Evolutionary conservation across 2,888 invertebrate genomes (phyloP), one percentile per base, ranked within the genome.

Genomic region (Hydriomena furcata): DNA sequence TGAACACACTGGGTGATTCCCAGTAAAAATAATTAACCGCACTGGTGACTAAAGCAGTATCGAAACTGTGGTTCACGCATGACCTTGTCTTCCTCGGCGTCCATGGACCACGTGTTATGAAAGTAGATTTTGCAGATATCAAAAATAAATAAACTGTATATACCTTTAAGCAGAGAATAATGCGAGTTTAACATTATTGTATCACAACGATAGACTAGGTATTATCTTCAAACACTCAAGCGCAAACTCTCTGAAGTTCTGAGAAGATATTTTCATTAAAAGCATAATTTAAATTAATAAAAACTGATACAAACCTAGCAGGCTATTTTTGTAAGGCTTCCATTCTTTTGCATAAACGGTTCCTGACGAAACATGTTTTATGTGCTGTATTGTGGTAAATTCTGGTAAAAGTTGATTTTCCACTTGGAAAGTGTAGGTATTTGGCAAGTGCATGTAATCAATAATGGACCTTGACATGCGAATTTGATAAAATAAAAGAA

Each of bases 391-490:
- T n/a, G n/a, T n/a, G n/a, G n/a, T 67, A 68, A 68, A 83, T 81
- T 83, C 82, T 81, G 73, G 85, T 88, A 87, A 87, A 87, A 87
- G 86, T 87, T 85, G 87, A 79, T 81, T 85, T 82, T 81, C 79
- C 76, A 69, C 81, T 79, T 69, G 69, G 77, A 82, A 83, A 83
- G 77, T 73, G 68, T 69, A 73, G 56, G 62, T 71, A 69, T 75
- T 77, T 66, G 66, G 68, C 68, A 73, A 73, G 61, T 55, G 64
- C 48, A 55, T 24, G 30, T 46, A 32, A 35, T 27, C 30, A n/a
- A n/a, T n/a, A n/a, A 17, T 56, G 54, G 70, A 68, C 76, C 76
- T 79, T 83, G 76, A 73, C 66, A 63, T 53, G 55, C 50, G 58
- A 59, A 49, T 64, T 25, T 7, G 12, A 32, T n/a, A 32, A 32